phyloP scores from a whole-genome alignment of 1,140 invertebrate genomes.

The Heliconius eleuchia region DNA sequence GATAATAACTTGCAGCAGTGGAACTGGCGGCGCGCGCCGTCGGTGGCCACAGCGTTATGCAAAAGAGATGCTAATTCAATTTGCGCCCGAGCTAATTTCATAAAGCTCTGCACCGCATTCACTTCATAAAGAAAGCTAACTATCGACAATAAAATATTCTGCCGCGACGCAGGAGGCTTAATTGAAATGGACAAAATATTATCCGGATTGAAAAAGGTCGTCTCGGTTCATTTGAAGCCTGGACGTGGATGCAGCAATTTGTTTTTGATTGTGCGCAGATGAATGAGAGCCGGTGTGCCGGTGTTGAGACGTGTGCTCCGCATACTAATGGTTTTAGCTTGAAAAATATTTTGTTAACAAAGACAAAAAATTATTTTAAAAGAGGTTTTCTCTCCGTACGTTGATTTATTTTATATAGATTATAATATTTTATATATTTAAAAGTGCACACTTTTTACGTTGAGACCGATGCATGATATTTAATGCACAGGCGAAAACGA shows the following conservation, averaged over 20 bases:
- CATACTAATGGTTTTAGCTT: conserved; percentile 52
- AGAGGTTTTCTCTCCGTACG: too few relatives aligned
- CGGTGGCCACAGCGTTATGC: conserved; percentile 60
- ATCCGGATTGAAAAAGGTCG: conserved; percentile 41
- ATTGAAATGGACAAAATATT: conserved; percentile 31
- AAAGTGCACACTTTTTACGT: too few relatives aligned
- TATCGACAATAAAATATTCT: conserved; percentile 28
- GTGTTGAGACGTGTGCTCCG: conserved; percentile 42
- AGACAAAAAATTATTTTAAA: neutral
- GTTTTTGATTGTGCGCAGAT: conserved; percentile 59
- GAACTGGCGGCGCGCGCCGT: conserved; percentile 30
- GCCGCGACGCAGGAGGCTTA: conserved; percentile 18
- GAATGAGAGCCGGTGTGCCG: conserved; percentile 51
- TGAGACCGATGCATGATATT: conserved; percentile 48
- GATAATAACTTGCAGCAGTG: conserved; percentile 51
- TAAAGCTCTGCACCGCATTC: conserved; percentile 14
- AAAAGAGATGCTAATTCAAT: conserved; percentile 75
- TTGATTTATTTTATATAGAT: too few relatives aligned
- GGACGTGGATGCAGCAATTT: conserved; percentile 55
- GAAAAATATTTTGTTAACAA: conserved; percentile 13
- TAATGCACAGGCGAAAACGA: conserved; percentile 45
- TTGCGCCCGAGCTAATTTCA: conserved; percentile 54
- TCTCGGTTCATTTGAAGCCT: conserved; percentile 46
- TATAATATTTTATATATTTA: too few relatives aligned
- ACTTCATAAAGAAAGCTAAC: conserved; percentile 24